Evolutionary conservation across 1,140 invertebrate genomes (phyloP), one percentile per base, ranked within the genome.

Genomic region (Zaprionus vittiger): DNA sequence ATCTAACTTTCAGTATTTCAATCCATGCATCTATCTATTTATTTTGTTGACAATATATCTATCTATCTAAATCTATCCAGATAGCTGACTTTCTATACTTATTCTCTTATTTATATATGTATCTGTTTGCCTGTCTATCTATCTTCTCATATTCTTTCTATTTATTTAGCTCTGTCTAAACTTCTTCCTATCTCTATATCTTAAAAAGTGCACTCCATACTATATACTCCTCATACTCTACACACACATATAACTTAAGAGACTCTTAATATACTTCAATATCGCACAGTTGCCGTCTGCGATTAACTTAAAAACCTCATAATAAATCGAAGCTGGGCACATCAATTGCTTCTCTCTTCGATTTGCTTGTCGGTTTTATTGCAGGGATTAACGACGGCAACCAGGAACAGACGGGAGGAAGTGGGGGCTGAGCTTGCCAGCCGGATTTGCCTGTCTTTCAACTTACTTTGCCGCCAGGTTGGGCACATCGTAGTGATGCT

Each of bases 401-500:
- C 20, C 20, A 22, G 20, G 20, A 22, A 22, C 20, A 22, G 20
- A 1, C 0, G 38, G 4, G 38, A 31, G 41, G 7, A 17, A 6
- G n/a, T 0, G 41, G 20, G 12, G 20, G 1, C 52, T 20, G 22
- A 20, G 67, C 47, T 57, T 62, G 31, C 12, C 22, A 52, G 52
- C 41, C 41, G 41, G 41, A 12, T 24, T 66, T 41, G 34, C 24
- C 31, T 34, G 41, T 55, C 59, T 70, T 77, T 41, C 38, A 56
- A 91, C 86, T 91, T 86, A 93, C 92, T 91, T 93, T 93, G 89
- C 94, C 93, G 90, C 94, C 93, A 80, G 96, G 94, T 97, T 96
- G 2, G 97, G 97, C 4, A 97, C 97, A 91, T 97, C 97, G 93
- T 97, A 97, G 91, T 97, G 96, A 92, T 97, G 96, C 91, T 97